Evolutionary conservation across 1,140 invertebrate genomes (phyloP).

Genomic region (Ceratoteleas bidentatus): DNA sequence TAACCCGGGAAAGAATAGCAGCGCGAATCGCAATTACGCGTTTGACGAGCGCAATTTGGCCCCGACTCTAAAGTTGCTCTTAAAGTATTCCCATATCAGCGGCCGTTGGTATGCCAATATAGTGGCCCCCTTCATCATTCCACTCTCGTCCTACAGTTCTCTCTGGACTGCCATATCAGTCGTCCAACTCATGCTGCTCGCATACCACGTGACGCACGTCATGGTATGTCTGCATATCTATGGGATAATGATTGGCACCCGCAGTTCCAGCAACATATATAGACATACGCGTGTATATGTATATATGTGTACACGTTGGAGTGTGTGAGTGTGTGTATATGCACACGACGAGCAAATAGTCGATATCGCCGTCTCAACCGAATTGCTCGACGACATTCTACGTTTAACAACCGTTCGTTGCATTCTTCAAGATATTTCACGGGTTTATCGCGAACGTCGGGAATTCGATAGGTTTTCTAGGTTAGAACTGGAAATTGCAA

Average conservation of each 20-base stretch:
- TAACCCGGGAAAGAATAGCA: neutral
- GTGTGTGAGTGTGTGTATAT: neutral
- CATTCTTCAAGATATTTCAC: conserved; percentile 6
- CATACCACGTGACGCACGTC: conserved; percentile 75
- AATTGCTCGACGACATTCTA: conserved; percentile 29
- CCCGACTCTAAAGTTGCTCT: conserved; percentile 73
- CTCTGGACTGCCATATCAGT: conserved; percentile 68
- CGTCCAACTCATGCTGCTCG: conserved; percentile 67
- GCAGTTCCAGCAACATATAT: conserved; percentile 18
- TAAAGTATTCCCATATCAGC: conserved; percentile 80
- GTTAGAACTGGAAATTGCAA: too few species aligned
- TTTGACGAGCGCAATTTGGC: conserved; percentile 62
- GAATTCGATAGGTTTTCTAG: too few species aligned
- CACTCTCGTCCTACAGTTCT: conserved; percentile 67
- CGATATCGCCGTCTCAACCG: conserved; percentile 3
- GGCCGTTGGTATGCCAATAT: conserved; percentile 79
- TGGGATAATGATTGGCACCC: conserved; percentile 75
- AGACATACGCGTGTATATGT: conserved; percentile 6
- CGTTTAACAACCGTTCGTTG: conserved; percentile 28
- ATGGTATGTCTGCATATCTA: conserved; percentile 76
- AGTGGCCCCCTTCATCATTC: conserved; percentile 74
- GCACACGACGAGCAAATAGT: conserved; percentile 4
- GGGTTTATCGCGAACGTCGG: too few species aligned
- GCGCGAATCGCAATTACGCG: conserved; percentile 46
- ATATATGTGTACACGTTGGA: neutral